Conservation (phyloP, 2,888 invertebrate genomes). For the Ichneumoninae sp. region DNA sequence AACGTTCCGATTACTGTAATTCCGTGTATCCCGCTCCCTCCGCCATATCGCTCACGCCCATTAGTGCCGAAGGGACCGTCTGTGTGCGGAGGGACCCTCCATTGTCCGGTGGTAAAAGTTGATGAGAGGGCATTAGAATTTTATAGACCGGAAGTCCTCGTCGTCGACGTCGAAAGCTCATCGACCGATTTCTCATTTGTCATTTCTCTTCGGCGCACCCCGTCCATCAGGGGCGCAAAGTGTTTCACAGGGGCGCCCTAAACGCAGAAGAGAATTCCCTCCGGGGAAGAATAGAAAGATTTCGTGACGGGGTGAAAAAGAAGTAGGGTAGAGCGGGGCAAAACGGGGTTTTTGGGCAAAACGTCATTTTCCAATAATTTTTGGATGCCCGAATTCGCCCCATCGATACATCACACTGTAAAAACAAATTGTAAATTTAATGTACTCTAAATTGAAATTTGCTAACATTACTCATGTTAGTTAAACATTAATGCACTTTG, state of each 20-base stretch:
- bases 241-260: constrained; percentile 11
- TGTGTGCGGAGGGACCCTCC: neutral
- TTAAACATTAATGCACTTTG: too few relatives aligned
- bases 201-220: neutral
- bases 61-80: neutral
- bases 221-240: neutral
- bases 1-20: constrained; percentile 46
- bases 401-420: too few relatives aligned
- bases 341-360: too few relatives aligned
- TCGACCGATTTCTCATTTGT: constrained; percentile 31
- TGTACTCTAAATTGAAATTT: too few relatives aligned
- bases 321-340: neutral
- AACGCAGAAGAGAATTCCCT: neutral
- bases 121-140: neutral
- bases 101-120: constrained; percentile 9
- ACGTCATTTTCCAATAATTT: too few relatives aligned
- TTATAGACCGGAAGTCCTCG: constrained; percentile 29
- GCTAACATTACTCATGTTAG: too few relatives aligned
- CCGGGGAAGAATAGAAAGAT: neutral
- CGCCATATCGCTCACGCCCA: neutral
- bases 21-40: neutral
- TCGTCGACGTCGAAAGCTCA: neutral
- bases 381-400: too few relatives aligned
- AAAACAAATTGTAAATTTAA: too few relatives aligned
- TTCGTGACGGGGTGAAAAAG: constrained; percentile 40